Percentiles rank a stretch among this genome's conserved stretches.
Evolutionary conservation across 1,140 invertebrate genomes (phyloP).

Genomic region (Drosophila trapezifrons): DNA sequence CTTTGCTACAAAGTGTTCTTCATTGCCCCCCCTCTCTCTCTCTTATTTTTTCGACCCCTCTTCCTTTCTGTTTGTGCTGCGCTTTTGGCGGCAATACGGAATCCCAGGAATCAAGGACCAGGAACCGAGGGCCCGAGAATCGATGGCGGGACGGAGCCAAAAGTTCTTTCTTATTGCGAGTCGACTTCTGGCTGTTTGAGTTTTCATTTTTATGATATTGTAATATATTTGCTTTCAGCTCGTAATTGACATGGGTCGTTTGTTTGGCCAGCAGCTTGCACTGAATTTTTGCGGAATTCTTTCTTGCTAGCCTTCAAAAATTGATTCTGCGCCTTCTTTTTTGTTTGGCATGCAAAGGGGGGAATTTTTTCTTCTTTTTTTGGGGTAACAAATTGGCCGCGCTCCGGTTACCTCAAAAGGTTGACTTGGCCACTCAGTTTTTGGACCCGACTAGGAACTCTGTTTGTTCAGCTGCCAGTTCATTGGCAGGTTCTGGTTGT

Average conservation of each 20-base stretch:
- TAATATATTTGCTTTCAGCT: constrained; percentile 82
- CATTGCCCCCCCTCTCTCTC: background rate
- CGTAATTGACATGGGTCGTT: constrained; percentile 82
- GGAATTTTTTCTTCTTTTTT: constrained; percentile 7
- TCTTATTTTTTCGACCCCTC: background rate
- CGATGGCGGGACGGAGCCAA: background rate
- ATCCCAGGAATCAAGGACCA: constrained; percentile 17
- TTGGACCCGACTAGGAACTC: constrained; percentile 13
- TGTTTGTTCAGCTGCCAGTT: constrained; percentile 79
- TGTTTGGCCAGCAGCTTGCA: constrained; percentile 62
- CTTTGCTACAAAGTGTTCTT: constrained; percentile 50
- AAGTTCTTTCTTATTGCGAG: constrained; percentile 38
- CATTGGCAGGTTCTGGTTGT: constrained; percentile 56
- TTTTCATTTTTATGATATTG: constrained; percentile 82
- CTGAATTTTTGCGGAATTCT: constrained; percentile 30
- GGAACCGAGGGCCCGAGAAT: background rate
- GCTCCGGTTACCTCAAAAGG: constrained; percentile 74
- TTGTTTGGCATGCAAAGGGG: constrained; percentile 4
- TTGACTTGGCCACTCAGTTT: constrained; percentile 59
- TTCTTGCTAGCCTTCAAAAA: constrained; percentile 26
- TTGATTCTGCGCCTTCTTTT: constrained; percentile 29
- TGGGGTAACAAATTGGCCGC: constrained; percentile 66
- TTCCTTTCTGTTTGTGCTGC: constrained; percentile 50
- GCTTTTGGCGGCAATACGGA: constrained; percentile 35
- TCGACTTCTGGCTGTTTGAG: constrained; percentile 73